Base-by-base conservation (phyloP, 1,140 invertebrate genomes). In the Apis dorsata region DNA sequence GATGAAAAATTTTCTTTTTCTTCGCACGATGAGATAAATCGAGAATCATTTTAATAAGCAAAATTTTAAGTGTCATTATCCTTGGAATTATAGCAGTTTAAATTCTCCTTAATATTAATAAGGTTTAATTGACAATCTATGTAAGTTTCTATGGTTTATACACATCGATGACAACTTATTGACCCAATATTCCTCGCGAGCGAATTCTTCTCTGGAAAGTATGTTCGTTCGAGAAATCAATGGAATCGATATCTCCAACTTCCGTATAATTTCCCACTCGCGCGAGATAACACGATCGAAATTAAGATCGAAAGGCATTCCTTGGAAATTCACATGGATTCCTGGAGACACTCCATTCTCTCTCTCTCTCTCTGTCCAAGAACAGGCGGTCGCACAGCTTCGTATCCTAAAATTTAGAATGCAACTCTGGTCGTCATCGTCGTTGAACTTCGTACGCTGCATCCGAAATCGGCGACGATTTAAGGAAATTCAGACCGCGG, bases 401-500 rank as follows among this genome's bases (percentile, higher is more conserved):
- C 21, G n/a, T 10, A 15, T 15, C 51, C 3, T 24, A 10, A 21
- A 3, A 57, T 13, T 78, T 69, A 69, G 69, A 69, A 69, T 78
- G 63, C 73, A n/a, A 75, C 21, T 34, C 59, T 19, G 44, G 34
- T 75, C 21, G 73, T 44, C 28, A 57, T 57, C 66, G 44, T 44
- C 17, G 34, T 11, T 44, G 5, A 24, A 4, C 63, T 19, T 63
- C n/a, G 73, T 24, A 51, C 63, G 63, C 34, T 49, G 80, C 66
- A 69, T 79, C 60, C 34, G 28, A 60, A 75, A 51, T 69, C 44
- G 72, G 53, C 60, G 49, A n/a, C 24, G 60, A 66, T 74, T 63
- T 49, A 65, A 65, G 34, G 44, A 75, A 81, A 71, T 70, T 59
- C 72, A 24, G 21, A 17, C 53, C 76, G 73, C 69, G 59, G 76